Base-by-base conservation (phyloP, 1,140 invertebrate genomes). In the Anoplophora glabripennis region DNA sequence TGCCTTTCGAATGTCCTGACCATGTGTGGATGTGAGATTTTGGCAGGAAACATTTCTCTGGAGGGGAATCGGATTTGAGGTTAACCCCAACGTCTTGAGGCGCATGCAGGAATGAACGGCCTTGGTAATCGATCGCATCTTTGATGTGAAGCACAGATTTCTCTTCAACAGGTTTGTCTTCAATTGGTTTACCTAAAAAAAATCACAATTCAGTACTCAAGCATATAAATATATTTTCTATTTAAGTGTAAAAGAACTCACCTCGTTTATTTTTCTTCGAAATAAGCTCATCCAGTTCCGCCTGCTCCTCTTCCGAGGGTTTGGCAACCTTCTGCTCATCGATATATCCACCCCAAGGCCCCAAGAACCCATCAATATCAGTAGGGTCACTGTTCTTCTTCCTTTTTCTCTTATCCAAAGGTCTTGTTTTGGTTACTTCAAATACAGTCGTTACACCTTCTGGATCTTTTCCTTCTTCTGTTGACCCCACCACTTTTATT, bases 41-140 rank as follows among this genome's bases (percentile, higher is more conserved):
- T 17, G 98, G 98, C 57, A 99, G 80, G 76, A 98, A 99, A 78
- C 98, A 99, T 73, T 92, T 92, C 47, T 94, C 90, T 0, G 97
- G 97, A 17, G 93, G 90, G 10, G 88, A 85, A 61, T 95, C 93
- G n/a, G 91, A 90, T 40, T 88, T 87, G 7, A 99, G 82, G 79
- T 97, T 98, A 5, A 98, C 92, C 10, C 94, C 96, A 66, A 98
- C 89, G 80, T 98, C 94, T 71, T 96, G 92, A 7, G 97, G 97
- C 7, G 91, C 83, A 73, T 96, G 92, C 38, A 99, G 79, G 76
- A 96, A 99, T 7, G 93, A 96, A 51, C 97, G 79, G 12, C 96
- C 96, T 79, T 98, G 95, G 79, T 99, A 99, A 79, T 99, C 97
- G 52, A 90, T 84, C 9, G 88, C 82, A 76, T 98, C 93, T 80